These are phyloP conservation scores for Acropora yongei DNA, from an alignment of 64 coral and sea anemone genomes.

Conservation along the genomic window DNA sequence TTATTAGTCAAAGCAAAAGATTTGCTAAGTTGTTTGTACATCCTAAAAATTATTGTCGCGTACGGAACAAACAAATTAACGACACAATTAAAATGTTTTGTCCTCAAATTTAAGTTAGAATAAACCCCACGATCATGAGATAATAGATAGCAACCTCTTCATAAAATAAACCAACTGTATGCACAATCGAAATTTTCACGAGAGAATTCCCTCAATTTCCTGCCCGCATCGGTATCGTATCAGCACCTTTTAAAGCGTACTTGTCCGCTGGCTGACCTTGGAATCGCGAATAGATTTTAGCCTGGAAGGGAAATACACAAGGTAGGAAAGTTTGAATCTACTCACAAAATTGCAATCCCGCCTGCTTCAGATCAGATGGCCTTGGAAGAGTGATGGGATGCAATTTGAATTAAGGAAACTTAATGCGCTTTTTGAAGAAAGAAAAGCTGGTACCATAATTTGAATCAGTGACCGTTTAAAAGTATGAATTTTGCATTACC, in stretches of 20 bases:
- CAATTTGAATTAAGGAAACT: neutral
- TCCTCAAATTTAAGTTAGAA: neutral
- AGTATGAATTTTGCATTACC: neutral
- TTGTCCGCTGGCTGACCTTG: neutral
- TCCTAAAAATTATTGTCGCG: neutral
- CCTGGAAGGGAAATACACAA: neutral
- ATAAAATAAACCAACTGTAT: neutral
- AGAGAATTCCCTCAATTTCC: neutral
- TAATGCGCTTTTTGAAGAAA: neutral
- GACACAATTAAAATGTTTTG: neutral
- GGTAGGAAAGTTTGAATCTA: neutral
- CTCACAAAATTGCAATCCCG: neutral
- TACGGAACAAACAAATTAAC: neutral
- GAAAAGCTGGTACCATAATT: neutral
- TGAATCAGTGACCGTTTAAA: neutral
- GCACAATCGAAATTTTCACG: neutral
- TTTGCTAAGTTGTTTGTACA: neutral
- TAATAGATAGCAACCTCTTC: neutral
- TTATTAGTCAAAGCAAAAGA: neutral
- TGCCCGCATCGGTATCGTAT: neutral
- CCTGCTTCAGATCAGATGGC: neutral
- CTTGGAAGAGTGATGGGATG: neutral
- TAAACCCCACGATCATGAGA: neutral
- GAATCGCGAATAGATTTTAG: neutral
- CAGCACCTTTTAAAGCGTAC: neutral